Evolutionary conservation across 2,113 vertebrate genomes (phyloP).

Genomic region (Spilogale gracilis): DNA sequence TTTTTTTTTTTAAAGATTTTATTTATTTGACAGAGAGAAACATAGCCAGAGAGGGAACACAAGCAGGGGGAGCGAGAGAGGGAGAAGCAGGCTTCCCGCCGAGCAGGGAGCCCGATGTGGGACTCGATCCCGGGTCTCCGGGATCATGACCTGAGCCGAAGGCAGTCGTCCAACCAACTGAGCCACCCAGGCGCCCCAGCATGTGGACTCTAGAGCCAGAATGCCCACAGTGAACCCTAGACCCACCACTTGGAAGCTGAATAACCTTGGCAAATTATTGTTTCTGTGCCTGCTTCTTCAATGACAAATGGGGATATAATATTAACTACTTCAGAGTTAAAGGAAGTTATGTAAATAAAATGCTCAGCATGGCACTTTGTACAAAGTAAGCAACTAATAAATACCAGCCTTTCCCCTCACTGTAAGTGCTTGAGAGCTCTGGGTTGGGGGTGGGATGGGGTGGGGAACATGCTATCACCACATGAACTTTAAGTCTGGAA

Average conservation of each 20-base stretch:
- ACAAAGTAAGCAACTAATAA: not conserved
- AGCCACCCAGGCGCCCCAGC: no score
- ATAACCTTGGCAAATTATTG: not conserved
- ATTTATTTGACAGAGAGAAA: no score
- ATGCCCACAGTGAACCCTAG: not conserved
- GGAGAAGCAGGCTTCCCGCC: no score
- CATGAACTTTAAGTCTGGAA: not conserved
- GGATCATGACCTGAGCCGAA: no score
- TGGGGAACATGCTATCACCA: not conserved
- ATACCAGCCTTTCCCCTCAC: not conserved
- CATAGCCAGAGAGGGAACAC: no score
- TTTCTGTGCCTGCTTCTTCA: not conserved
- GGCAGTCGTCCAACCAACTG: no score
- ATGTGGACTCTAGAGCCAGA: no score
- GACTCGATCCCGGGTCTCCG: no score
- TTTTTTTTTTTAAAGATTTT: no score
- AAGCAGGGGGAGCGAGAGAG: no score
- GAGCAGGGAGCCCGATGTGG: no score
- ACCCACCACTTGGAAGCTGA: not conserved
- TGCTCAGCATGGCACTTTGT: not conserved
- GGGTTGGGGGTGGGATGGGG: accelerated
- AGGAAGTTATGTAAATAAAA: not conserved
- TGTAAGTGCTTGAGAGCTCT: not conserved
- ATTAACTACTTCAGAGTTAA: not conserved
- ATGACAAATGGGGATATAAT: not conserved